A percentile compares a stretch with the other conserved stretches of the same genome.
Evolutionary conservation across 2,113 vertebrate species (phyloP).

Genomic region (Pachypanchax playfairii): DNA sequence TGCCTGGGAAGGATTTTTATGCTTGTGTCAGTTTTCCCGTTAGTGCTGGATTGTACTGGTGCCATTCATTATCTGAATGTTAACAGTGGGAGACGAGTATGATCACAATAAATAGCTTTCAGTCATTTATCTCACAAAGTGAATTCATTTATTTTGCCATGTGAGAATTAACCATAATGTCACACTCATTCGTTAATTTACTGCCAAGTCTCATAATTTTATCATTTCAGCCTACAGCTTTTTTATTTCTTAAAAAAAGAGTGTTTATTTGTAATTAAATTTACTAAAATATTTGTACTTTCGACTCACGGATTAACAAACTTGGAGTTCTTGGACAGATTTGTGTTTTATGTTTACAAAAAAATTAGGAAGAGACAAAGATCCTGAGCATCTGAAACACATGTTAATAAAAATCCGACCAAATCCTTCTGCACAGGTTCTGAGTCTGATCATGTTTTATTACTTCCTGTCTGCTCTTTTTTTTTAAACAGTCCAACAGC

Average conservation of each 20-base stretch:
- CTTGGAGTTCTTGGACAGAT: neutral
- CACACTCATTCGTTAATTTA: conserved; percentile 11
- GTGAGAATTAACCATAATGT: no score
- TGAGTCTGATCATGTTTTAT: no score
- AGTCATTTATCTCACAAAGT: conserved; percentile 13
- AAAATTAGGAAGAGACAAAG: neutral
- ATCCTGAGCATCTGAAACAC: neutral
- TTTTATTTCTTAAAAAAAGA: neutral
- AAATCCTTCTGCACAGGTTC: no score
- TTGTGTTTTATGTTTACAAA: neutral
- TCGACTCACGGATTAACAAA: neutral
- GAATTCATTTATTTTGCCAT: neutral
- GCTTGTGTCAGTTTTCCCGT: no score
- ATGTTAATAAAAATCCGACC: neutral
- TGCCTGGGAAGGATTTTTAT: no score
- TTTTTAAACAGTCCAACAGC: neutral
- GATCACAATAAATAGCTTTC: neutral
- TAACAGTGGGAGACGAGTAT: no score
- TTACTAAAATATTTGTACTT: neutral
- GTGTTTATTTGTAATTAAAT: neutral
- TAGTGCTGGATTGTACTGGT: no score
- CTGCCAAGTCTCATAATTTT: conserved; percentile 17
- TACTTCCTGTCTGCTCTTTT: neutral
- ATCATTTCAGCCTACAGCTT: no score
- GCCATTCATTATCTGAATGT: no score